Conservation (phyloP, 2,888 invertebrate genomes). For the Eilema depressum region DNA sequence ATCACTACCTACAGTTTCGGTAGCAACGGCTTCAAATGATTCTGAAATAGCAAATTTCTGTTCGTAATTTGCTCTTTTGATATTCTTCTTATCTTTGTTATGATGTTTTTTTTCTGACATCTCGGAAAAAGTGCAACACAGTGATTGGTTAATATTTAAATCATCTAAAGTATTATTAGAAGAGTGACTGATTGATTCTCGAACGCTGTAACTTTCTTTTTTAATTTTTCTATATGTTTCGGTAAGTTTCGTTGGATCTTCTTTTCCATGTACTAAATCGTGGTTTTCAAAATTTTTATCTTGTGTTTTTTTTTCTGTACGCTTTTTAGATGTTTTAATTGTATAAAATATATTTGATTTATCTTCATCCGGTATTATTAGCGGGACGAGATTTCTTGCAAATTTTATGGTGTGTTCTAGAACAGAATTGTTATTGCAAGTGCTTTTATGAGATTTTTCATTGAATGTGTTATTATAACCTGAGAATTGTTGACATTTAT, state of each 20-base stretch:
- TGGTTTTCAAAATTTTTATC: constrained; percentile 40
- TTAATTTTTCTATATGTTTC: constrained; percentile 61
- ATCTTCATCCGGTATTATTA: constrained; percentile 70
- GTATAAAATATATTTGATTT: constrained; percentile 69
- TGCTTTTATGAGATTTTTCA: constrained; percentile 44
- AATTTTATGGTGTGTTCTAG: constrained; percentile 73
- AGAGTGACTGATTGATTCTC: constrained; percentile 64
- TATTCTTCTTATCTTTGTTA: constrained; percentile 56
- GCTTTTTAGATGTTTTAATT: constrained; percentile 67
- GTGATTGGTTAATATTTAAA: constrained; percentile 70
- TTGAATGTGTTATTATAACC: constrained; percentile 43
- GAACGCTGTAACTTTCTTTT: constrained; percentile 58
- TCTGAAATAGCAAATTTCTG: constrained; percentile 65
- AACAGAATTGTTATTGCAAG: constrained; percentile 59
- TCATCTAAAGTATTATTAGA: constrained; percentile 76
- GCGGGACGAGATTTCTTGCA: constrained; percentile 72
- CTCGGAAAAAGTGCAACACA: constrained; percentile 73
- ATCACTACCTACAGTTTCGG: constrained; percentile 62
- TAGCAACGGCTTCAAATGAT: constrained; percentile 75
- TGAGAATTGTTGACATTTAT: constrained; percentile 65
- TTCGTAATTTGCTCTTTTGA: constrained; percentile 44
- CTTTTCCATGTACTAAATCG: constrained; percentile 53
- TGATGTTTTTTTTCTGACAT: constrained; percentile 65
- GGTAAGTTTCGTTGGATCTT: constrained; percentile 56
- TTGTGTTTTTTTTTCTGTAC: constrained; percentile 50